Evolutionary conservation across 2,888 invertebrate species (phyloP), one percentile per base, ranked within the genome.

Genomic region (Timema podura): DNA sequence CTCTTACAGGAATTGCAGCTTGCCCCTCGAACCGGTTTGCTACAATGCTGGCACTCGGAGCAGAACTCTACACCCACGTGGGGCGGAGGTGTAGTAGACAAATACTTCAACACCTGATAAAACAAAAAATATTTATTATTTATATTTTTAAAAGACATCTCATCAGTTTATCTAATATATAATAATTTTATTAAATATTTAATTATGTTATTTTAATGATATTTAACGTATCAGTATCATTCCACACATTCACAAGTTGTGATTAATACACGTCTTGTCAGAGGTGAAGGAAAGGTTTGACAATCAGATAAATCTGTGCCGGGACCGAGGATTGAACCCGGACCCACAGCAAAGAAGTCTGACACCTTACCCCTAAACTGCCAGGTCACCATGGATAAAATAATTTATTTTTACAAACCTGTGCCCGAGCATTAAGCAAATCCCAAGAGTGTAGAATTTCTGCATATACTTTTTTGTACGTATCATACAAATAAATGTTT

Each of bases 371-470:
- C n/a, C n/a, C n/a, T n/a, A n/a, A n/a, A n/a, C n/a, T n/a, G n/a
- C n/a, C n/a, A n/a, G n/a, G n/a, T n/a, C n/a, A n/a, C n/a, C 30
- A 30, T 30, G 30, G 30, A 30, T 30, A 30, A 30, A 30, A 30
- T 30, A 30, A 30, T 30, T 30, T 30, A 30, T 30, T 30, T 30
- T 30, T 30, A 30, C 30, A 30, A 30, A 82, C 81, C 79, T 84
- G 87, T n/a, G 93, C 90, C 75, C 93, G 85, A 70, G 91, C 89
- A 76, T 91, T 90, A 57, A 93, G 83, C 69, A 95, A 82, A 75
- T 91, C 89, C 94, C 95, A 95, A 49, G 91, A 85, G 77, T 95
- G 91, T 64, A 98, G 83, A 46, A 96, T 88, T 79, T 96, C 95
- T 0, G 95, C 95, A 79, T 98, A 98, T 0, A 89, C 88, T 75